A percentile compares a stretch with the other conserved stretches of the same genome.
phyloP scores from a whole-genome alignment of 2,888 invertebrate genomes.

The Apocheima hispidaria region DNA sequence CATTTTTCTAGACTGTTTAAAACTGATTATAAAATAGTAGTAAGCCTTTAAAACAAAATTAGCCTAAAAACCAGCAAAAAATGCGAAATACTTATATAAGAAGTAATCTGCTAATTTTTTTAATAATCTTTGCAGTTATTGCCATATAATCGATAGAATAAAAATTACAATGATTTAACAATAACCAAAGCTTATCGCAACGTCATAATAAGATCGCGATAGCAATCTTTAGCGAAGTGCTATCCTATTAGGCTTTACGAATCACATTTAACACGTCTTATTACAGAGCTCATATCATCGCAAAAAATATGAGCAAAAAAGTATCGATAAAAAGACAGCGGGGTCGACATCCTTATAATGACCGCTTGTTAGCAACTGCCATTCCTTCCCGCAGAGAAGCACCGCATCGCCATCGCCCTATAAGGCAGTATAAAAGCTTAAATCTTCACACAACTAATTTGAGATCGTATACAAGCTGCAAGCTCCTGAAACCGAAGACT shows the following conservation, averaged over 20 bases:
- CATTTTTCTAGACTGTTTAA: background rate
- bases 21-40: background rate
- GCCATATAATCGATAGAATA: constrained; percentile 14
- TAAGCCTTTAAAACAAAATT: background rate
- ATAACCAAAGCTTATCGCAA: constrained; percentile 27
- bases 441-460: background rate
- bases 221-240: constrained; percentile 31
- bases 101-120: no score
- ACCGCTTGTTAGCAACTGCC: constrained; percentile 81
- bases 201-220: constrained; percentile 30
- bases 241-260: constrained; percentile 30
- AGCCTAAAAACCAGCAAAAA: background rate
- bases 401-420: constrained; percentile 44
- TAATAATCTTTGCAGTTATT: background rate
- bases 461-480: no score
- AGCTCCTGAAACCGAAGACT: no score
- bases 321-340: constrained; percentile 65
- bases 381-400: constrained; percentile 69
- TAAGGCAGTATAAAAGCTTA: constrained; percentile 20
- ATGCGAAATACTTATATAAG: background rate
- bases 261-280: constrained; percentile 38
- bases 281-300: constrained; percentile 46
- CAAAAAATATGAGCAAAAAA: constrained; percentile 65
- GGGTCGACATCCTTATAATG: constrained; percentile 79
- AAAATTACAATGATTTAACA: constrained; percentile 27